Conservation (phyloP, 2,888 invertebrate species). For the Caradrina kadenii region DNA sequence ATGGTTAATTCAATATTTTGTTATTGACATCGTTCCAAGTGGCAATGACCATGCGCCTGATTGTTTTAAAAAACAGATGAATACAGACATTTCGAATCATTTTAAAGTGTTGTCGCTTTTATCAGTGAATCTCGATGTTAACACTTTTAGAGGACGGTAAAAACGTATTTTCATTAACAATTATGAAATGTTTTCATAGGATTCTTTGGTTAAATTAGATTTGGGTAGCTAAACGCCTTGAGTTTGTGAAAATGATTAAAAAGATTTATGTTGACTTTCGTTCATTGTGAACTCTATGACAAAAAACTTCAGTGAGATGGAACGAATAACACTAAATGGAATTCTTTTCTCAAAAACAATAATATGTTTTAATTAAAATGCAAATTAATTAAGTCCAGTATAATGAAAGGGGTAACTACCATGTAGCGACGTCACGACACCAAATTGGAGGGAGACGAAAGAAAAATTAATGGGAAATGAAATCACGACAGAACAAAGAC, state of each 20-base stretch:
- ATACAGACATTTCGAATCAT: conserved; percentile 19
- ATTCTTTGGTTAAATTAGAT: conserved; percentile 50
- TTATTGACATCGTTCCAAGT: conserved; percentile 72
- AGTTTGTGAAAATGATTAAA: conserved; percentile 56
- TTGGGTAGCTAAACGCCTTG: conserved; percentile 43
- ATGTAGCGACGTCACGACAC: conserved; percentile 87
- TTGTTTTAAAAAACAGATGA: conserved; percentile 57
- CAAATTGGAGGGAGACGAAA: conserved; percentile 92
- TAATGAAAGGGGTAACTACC: conserved; percentile 89
- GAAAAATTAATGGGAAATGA: conserved; percentile 91
- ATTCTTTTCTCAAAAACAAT: conserved; percentile 79
- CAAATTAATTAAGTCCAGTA: conserved; percentile 89
- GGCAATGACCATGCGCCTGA: conserved; percentile 73
- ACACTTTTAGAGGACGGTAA: conserved; percentile 6
- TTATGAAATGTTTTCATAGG: conserved; percentile 48
- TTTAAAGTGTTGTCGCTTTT: conserved; percentile 19
- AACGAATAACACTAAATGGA: conserved; percentile 68
- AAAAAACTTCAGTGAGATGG: conserved; percentile 69
- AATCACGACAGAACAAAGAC: conserved; percentile 90
- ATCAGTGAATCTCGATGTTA: conserved; percentile 20
- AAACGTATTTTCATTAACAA: conserved; percentile 26
- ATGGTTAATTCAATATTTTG: conserved; percentile 84
- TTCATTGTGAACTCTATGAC: conserved; percentile 59
- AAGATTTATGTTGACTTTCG: conserved; percentile 55
- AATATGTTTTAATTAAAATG: conserved; percentile 89